Evolutionary conservation across 2,797 vertebrate species (phyloP).

Genomic region (Australoheros facetus): DNA sequence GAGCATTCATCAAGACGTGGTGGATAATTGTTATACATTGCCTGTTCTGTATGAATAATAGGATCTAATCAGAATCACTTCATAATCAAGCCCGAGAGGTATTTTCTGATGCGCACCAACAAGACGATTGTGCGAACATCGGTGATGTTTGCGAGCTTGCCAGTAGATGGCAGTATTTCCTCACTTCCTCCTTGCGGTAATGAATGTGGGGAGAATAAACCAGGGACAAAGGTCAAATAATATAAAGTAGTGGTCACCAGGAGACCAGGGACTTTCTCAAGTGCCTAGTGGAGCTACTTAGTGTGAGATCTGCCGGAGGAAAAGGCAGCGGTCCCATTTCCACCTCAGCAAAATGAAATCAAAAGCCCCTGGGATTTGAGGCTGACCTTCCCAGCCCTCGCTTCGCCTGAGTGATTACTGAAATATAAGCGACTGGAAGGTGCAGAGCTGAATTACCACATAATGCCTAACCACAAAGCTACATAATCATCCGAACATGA

Average conservation of each 20-base stretch:
- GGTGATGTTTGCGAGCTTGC: neutral
- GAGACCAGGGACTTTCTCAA: conserved; percentile 63
- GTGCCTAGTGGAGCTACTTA: conserved; percentile 64
- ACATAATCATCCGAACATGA: neutral
- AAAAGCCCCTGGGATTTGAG: conserved; percentile 75
- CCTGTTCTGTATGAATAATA: conserved; percentile 40
- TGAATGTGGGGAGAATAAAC: conserved; percentile 18
- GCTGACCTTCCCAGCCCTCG: conserved; percentile 54
- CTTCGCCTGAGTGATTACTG: conserved; percentile 63
- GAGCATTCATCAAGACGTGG: conserved; percentile 17
- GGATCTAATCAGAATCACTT: conserved; percentile 52
- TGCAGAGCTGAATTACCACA: conserved; percentile 30
- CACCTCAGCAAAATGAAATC: conserved; percentile 79
- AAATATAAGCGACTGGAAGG: conserved; percentile 49
- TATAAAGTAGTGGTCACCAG: conserved; percentile 55
- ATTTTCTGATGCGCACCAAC: neutral
- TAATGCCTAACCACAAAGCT: conserved; percentile 1
- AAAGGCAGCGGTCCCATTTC: conserved; percentile 72
- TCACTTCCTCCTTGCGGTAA: conserved; percentile 24
- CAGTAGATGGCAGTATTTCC: conserved; percentile 77
- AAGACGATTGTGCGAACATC: neutral
- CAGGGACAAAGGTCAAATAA: conserved; percentile 70
- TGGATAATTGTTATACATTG: conserved; percentile 28
- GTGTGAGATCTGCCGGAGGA: conserved; percentile 75
- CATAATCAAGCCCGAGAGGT: conserved; percentile 36